phyloP scores from a whole-genome alignment of 2,888 invertebrate species.

The Drosophila cognata region DNA sequence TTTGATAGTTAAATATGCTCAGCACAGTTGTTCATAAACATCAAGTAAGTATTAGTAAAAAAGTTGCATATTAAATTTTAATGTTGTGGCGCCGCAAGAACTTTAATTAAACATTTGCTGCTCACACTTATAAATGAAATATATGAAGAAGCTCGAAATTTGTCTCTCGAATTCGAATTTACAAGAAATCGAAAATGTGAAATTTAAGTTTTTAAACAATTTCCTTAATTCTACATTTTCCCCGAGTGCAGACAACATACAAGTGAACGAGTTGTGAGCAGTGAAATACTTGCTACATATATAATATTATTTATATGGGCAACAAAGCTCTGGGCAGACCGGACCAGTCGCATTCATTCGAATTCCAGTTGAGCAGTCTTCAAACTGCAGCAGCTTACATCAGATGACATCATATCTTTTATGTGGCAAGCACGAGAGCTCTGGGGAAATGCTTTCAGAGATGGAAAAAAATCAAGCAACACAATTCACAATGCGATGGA shows the following conservation, averaged over 20 bases:
- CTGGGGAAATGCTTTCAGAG: constrained; percentile 19
- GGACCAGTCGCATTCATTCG: background rate
- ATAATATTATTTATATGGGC: constrained; percentile 10
- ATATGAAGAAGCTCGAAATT: background rate
- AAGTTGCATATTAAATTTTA: constrained; percentile 18
- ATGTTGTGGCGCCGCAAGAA: background rate
- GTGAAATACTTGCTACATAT: background rate
- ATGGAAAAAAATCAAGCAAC: constrained; percentile 7
- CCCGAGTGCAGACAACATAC: background rate
- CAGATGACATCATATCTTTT: constrained; percentile 11
- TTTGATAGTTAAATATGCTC: constrained; percentile 17
- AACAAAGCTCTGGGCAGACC: constrained; percentile 2
- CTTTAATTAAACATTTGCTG: background rate
- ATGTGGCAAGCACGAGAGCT: constrained; percentile 6
- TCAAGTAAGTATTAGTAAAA: constrained; percentile 5
- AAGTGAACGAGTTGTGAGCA: background rate
- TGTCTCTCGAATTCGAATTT: background rate
- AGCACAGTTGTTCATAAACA: constrained; percentile 26
- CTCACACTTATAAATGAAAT: background rate
- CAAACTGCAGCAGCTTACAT: constrained; percentile 26
- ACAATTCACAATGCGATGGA: constrained; percentile 17
- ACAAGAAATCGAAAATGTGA: background rate
- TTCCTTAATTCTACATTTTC: background rate
- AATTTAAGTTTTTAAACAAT: background rate
- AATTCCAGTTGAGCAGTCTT: constrained; percentile 27